These are phyloP conservation scores for Pampusana beccarii DNA, from an alignment of 2,113 vertebrate genomes.

Conservation along the genomic window DNA sequence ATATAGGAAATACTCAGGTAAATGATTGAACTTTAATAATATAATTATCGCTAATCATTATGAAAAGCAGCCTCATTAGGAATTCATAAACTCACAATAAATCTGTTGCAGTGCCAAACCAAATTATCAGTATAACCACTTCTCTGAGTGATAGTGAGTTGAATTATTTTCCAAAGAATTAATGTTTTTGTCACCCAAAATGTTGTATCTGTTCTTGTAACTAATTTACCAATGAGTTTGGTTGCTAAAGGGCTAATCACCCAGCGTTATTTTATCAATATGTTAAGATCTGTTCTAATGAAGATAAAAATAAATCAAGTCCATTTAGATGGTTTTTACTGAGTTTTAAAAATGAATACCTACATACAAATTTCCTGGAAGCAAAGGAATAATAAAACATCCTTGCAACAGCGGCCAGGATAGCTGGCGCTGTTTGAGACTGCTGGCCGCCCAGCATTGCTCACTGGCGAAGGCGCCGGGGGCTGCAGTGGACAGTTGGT, in stretches of 20 bases:
- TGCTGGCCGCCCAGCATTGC: neutral
- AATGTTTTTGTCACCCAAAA: neutral
- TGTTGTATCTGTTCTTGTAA: neutral
- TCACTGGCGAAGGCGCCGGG: neutral
- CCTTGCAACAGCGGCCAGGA: neutral
- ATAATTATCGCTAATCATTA: conserved; percentile 73
- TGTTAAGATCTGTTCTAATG: neutral
- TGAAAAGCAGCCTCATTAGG: conserved; percentile 54
- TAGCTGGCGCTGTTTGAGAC: neutral
- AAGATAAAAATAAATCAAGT: neutral
- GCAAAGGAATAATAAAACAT: neutral
- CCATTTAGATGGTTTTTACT: neutral
- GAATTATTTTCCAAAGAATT: neutral
- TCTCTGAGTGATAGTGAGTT: neutral
- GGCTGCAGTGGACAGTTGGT: neutral
- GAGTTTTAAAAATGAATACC: neutral
- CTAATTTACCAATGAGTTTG: neutral
- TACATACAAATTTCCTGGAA: neutral
- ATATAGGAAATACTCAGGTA: conserved; percentile 43
- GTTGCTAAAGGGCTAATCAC: neutral
- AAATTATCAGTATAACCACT: conserved; percentile 55
- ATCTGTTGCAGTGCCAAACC: conserved; percentile 69
- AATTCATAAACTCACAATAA: conserved; percentile 74
- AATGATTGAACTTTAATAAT: conserved; percentile 59
- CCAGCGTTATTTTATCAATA: neutral